Conservation (phyloP, 1,140 invertebrate species). For the Limonius californicus region DNA sequence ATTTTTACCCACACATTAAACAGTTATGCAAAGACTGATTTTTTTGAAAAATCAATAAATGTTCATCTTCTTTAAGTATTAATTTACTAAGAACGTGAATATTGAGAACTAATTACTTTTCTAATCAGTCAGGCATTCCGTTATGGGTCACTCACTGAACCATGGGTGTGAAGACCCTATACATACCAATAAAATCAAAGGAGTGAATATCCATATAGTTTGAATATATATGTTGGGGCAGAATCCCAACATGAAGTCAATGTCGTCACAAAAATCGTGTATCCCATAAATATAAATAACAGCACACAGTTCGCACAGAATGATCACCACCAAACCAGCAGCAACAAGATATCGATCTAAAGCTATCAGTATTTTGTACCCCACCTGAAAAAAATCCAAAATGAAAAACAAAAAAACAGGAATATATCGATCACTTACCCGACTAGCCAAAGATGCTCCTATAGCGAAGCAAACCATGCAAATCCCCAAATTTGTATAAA, state of each 20-base stretch:
- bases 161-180: too few relatives aligned
- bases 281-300: slow-evolving; percentile 19
- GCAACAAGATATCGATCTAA: slow-evolving; percentile 13
- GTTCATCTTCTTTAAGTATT: too few relatives aligned
- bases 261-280: slow-evolving; percentile 19
- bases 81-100: too few relatives aligned
- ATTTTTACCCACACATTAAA: too few relatives aligned
- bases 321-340: slow-evolving; percentile 6
- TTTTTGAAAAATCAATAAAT: too few relatives aligned
- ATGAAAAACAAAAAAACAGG: too few relatives aligned
- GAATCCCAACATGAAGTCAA: slow-evolving; percentile 20
- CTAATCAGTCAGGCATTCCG: too few relatives aligned
- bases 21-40: too few relatives aligned
- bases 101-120: too few relatives aligned
- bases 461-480: slow-evolving; percentile 4
- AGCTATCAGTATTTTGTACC: not conserved
- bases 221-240: slow-evolving; percentile 16
- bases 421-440: not conserved
- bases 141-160: too few relatives aligned
- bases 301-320: slow-evolving; percentile 13
- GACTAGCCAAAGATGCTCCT: not conserved
- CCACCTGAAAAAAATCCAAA: slow-evolving; percentile 9
- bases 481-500: not conserved
- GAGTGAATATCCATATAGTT: slow-evolving; percentile 15
- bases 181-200: slow-evolving; percentile 12